These are phyloP conservation scores for Cervus canadensis DNA, from an alignment of 2,113 vertebrate species.

Conservation along the genomic window DNA sequence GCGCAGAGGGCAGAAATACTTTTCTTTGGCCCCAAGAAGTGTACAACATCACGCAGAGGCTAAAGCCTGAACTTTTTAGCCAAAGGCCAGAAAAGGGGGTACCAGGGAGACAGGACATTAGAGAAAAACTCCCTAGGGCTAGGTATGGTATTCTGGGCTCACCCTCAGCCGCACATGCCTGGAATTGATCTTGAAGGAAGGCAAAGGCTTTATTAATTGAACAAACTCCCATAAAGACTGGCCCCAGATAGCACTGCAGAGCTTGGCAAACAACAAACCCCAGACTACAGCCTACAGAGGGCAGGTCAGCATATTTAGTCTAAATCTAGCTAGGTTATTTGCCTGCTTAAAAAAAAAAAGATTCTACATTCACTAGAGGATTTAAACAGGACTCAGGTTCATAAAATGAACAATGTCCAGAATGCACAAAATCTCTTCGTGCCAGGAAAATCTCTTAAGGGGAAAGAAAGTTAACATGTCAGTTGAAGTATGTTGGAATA, in stretches of 20 bases:
- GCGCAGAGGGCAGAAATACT: not conserved
- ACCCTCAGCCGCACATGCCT: not conserved
- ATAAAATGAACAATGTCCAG: not conserved
- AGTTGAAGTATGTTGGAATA: not conserved
- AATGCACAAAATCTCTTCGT: not conserved
- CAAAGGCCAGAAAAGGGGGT: not conserved
- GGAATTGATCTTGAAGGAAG: not conserved
- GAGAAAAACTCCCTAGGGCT: not conserved
- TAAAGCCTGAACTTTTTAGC: not conserved
- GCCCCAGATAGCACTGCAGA: not conserved
- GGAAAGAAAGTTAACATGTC: not conserved
- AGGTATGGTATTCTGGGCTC: not conserved
- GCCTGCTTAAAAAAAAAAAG: not conserved
- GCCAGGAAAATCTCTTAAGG: not conserved
- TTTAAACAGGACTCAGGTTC: not conserved
- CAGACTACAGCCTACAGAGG: too few species aligned
- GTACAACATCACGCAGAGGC: not conserved
- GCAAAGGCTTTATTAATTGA: not conserved
- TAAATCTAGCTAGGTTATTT: not conserved
- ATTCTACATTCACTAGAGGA: not conserved
- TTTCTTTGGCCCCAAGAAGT: not conserved
- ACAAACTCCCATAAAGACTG: accelerated
- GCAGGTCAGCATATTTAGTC: not conserved
- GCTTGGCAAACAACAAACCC: not conserved
- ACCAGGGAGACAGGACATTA: not conserved